These are phyloP conservation scores for Habropoda laboriosa DNA, from an alignment of 1,140 invertebrate genomes.

Conservation along the genomic window DNA sequence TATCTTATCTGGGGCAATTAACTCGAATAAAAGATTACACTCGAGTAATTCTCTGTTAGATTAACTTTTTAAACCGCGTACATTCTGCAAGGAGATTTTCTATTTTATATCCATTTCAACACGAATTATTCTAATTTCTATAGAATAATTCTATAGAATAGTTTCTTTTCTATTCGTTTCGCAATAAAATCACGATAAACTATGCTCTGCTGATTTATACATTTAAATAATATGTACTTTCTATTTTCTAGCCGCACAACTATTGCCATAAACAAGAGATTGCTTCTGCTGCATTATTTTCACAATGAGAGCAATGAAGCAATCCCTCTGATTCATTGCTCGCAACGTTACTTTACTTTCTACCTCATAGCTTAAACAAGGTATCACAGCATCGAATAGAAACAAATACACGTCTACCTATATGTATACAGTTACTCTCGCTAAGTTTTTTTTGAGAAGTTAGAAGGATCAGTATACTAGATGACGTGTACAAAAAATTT, in stretches of 20 bases:
- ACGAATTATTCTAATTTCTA: not conserved
- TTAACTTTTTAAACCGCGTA: not conserved
- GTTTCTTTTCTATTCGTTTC: not conserved
- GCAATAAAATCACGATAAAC: conserved; percentile 30
- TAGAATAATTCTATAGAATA: no score
- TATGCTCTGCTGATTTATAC: conserved; percentile 19
- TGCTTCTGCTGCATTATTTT: conserved; percentile 28
- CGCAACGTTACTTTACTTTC: conserved; percentile 10
- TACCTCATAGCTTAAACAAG: not conserved
- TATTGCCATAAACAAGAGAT: conserved; percentile 4
- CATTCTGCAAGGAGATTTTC: not conserved
- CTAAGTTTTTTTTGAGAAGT: no score
- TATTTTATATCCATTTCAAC: not conserved
- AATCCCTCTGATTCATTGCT: conserved; percentile 21
- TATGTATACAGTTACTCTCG: no score
- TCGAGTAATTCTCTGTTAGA: conserved; percentile 13
- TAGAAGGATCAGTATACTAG: no score
- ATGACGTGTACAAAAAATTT: no score
- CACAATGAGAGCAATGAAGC: conserved; percentile 31
- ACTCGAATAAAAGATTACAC: conserved; percentile 22
- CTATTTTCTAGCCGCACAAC: conserved; percentile 18
- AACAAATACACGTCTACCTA: not conserved
- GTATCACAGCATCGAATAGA: not conserved
- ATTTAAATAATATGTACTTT: conserved; percentile 47
- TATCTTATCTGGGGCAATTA: conserved; percentile 46